Conservation (phyloP, 2,797 vertebrate species). For the Coilia nasus region DNA sequence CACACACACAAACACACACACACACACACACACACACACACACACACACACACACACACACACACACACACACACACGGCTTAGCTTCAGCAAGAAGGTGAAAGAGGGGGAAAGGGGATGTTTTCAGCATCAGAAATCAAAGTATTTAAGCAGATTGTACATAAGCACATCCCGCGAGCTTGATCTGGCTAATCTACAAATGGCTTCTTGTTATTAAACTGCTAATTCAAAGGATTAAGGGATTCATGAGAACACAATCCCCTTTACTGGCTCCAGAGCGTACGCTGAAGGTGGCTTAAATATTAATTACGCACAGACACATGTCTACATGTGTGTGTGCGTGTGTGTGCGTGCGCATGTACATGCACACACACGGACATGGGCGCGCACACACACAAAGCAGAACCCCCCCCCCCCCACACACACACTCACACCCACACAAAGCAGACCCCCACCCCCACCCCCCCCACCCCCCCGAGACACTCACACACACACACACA, state of each 20-base stretch:
- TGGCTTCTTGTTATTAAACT: conserved; percentile 78
- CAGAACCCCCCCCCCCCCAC: no score
- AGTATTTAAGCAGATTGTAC: conserved; percentile 75
- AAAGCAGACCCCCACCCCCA: no score
- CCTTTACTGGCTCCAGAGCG: conserved; percentile 67
- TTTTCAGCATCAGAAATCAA: conserved; percentile 66
- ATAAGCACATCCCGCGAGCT: conserved; percentile 70
- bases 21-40: neutral
- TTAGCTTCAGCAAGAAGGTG: conserved; percentile 22
- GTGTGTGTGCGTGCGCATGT: conserved; percentile 12
- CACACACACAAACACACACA: conserved; percentile 19
- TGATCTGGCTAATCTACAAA: conserved; percentile 78
- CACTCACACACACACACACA: conserved; percentile 22
- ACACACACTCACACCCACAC: conserved; percentile 38
- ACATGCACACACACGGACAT: conserved; percentile 34
- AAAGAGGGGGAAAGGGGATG: conserved; percentile 31
- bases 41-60: conserved; percentile 28
- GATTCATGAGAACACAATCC: conserved; percentile 75
- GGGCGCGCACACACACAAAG: conserved; percentile 42
- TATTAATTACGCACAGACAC: conserved; percentile 72
- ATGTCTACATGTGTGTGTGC: conserved; percentile 34
- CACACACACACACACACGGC: neutral
- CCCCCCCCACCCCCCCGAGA: conserved; percentile 32
- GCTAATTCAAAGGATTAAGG: conserved; percentile 77
- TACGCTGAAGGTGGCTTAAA: conserved; percentile 74